phyloP scores from a whole-genome alignment of 1,140 invertebrate species.

The Calephelis nemesis region DNA sequence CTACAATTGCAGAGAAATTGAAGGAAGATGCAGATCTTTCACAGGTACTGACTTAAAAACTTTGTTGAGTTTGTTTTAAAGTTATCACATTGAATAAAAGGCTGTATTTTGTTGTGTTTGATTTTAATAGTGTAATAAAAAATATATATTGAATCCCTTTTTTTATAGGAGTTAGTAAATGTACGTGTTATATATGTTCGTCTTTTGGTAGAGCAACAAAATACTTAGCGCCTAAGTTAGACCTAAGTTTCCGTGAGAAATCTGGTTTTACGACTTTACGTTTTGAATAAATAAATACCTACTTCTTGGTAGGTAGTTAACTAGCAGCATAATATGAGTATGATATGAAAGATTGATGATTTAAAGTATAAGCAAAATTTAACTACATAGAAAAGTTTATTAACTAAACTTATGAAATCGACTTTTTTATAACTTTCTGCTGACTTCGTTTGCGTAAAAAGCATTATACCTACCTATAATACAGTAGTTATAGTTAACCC shows the following conservation, averaged over 20 bases:
- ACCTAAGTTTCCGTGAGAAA: not conserved
- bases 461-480: too few species aligned
- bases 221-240: not conserved
- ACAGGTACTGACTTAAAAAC: constrained; percentile 55
- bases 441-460: too few species aligned
- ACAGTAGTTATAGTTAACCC: too few species aligned
- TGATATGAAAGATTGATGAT: too few species aligned
- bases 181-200: not conserved
- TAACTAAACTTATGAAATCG: too few species aligned
- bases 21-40: constrained; percentile 62
- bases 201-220: not conserved
- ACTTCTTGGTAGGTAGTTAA: too few species aligned
- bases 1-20: constrained; percentile 65
- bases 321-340: too few species aligned
- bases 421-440: too few species aligned
- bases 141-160: not conserved
- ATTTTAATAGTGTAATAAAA: not conserved
- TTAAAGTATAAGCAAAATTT: too few species aligned
- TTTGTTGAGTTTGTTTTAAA: constrained; percentile 38
- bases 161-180: not conserved
- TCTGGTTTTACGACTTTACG: not conserved
- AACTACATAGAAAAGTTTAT: too few species aligned
- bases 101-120: not conserved
- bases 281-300: not conserved
- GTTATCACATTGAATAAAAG: not conserved